Conservation (phyloP, 2,113 vertebrate species). For the Alosa alosa region DNA sequence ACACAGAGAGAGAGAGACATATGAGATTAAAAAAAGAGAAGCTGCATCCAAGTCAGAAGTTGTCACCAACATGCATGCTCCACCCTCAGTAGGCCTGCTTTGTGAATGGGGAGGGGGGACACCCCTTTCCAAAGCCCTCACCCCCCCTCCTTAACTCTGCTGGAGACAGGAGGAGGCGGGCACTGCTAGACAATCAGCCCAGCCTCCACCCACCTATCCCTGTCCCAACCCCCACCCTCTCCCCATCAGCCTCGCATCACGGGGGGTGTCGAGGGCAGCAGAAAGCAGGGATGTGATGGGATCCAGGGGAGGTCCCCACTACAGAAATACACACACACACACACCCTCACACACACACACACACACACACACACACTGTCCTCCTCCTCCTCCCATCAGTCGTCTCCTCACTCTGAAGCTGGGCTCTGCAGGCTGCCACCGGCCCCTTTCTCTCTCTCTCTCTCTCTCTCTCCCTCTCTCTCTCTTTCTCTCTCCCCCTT, state of each 20-base stretch:
- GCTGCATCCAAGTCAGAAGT: not conserved
- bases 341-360: slow-evolving; percentile 32
- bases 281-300: not conserved
- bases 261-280: not conserved
- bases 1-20: not conserved
- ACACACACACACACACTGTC: slow-evolving; percentile 45
- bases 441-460: slow-evolving; percentile 27
- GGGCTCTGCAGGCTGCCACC: slow-evolving; percentile 14
- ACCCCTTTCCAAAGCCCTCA: not conserved
- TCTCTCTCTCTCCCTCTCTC: slow-evolving; percentile 30
- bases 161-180: slow-evolving; percentile 5
- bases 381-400: slow-evolving; percentile 31
- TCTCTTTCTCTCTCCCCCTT: slow-evolving; percentile 29
- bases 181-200: not conserved
- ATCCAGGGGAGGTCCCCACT: not conserved
- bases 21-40: not conserved
- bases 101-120: not conserved
- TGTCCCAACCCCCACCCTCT: not conserved
- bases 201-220: slow-evolving; percentile 17
- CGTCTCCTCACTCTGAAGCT: slow-evolving; percentile 13
- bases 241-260: not conserved
- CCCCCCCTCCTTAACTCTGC: not conserved
- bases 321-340: not conserved
- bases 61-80: not conserved
- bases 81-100: not conserved